phyloP scores from a whole-genome alignment of 2,888 invertebrate genomes.

The Cantharis rufa region DNA sequence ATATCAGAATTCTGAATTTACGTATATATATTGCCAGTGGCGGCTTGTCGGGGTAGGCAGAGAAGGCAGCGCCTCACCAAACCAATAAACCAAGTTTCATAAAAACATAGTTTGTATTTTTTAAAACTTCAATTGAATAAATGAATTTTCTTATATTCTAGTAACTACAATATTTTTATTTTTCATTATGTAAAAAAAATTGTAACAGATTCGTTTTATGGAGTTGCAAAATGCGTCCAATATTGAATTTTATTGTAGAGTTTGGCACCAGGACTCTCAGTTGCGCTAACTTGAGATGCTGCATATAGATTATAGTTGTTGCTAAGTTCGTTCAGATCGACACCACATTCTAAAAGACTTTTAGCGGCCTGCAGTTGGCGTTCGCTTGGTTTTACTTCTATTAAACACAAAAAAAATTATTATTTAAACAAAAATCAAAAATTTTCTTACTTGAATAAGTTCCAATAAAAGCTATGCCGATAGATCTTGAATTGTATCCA shows the following conservation, averaged over 20 bases:
- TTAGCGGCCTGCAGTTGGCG: constrained; percentile 56
- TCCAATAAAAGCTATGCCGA: constrained; percentile 64
- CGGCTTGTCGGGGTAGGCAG: no score
- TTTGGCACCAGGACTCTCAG: constrained; percentile 60
- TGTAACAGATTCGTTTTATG: neutral
- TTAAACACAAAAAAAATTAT: neutral
- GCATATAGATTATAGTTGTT: constrained; percentile 59
- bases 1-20: no score
- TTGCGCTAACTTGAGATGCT: constrained; percentile 59
- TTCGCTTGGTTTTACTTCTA: constrained; percentile 54
- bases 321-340: constrained; percentile 54
- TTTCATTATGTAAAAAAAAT: neutral
- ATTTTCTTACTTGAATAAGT: constrained; percentile 57
- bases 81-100: no score
- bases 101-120: no score
- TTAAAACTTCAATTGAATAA: no score
- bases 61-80: no score
- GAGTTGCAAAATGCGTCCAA: constrained; percentile 55
- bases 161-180: no score
- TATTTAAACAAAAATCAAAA: neutral
- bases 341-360: constrained; percentile 59
- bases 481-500: constrained; percentile 59
- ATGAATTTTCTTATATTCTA: no score
- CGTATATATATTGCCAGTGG: no score
- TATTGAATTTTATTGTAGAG: constrained; percentile 58